Conservation (phyloP, 2,113 vertebrate species). For the Grammomys dolichurus region DNA sequence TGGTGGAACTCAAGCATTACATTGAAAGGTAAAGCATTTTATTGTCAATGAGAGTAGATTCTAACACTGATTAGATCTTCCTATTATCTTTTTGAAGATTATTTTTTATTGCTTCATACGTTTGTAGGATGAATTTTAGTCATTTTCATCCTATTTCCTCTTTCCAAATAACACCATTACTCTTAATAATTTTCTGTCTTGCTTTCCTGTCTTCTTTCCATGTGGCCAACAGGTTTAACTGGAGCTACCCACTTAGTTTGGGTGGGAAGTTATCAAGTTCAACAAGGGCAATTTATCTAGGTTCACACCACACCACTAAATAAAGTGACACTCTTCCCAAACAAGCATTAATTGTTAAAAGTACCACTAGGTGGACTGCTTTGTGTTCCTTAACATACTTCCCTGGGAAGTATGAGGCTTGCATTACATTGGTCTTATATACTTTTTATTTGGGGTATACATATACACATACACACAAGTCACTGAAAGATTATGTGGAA, state of each 20-base stretch:
- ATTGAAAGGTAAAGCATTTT: neutral
- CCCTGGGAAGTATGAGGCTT: neutral
- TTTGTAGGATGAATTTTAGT: neutral
- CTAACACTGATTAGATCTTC: neutral
- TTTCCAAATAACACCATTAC: too few species aligned
- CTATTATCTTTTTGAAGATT: neutral
- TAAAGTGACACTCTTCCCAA: neutral
- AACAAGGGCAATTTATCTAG: neutral
- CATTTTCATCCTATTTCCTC: neutral
- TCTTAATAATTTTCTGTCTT: neutral
- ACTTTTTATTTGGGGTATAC: neutral
- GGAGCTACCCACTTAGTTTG: neutral
- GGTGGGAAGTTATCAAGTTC: neutral
- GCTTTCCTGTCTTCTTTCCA: neutral
- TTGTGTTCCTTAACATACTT: neutral
- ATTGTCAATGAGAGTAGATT: neutral
- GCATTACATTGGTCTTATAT: neutral
- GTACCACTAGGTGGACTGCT: fast-evolving
- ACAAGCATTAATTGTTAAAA: neutral
- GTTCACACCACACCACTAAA: neutral
- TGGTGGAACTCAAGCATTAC: neutral
- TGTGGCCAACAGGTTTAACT: neutral
- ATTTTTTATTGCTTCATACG: neutral
- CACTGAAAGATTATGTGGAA: neutral
- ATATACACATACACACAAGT: neutral